A percentile compares a stretch with the other conserved stretches of the same genome.
Conservation (phyloP, 2,113 vertebrate genomes). For the Eulemur macaco region DNA sequence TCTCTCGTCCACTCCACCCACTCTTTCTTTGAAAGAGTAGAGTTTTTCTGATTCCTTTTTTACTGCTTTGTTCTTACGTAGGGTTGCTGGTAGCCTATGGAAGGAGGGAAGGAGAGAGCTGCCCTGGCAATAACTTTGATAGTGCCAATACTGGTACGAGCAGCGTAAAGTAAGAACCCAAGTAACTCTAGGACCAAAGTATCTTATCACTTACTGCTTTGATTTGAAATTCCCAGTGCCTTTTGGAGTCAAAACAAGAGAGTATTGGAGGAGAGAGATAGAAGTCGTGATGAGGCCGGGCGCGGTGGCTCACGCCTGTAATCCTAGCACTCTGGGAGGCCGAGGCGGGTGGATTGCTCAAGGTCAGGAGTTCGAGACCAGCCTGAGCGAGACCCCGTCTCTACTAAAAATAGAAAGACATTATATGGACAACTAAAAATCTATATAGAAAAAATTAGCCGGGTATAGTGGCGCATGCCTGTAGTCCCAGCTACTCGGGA, state of each 20-base stretch:
- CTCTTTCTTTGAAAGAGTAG: not conserved
- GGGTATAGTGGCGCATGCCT: no score
- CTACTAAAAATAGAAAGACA: no score
- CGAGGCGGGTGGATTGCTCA: no score
- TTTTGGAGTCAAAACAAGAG: not conserved
- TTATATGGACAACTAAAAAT: no score
- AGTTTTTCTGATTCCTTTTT: not conserved
- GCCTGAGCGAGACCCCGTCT: no score
- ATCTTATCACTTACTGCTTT: constrained; percentile 8
- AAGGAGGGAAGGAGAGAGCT: not conserved
- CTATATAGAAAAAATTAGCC: no score
- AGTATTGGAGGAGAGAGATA: not conserved
- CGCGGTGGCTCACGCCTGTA: no score
- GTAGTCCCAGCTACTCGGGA: no score
- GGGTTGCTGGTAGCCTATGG: not conserved
- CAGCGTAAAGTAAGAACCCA: constrained; percentile 8
- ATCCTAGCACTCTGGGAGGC: no score
- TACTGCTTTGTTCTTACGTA: not conserved
- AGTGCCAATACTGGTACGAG: not conserved
- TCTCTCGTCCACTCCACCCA: not conserved
- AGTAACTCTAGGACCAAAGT: not conserved
- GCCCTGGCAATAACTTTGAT: not conserved
- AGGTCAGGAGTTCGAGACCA: no score
- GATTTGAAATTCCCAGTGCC: not conserved
- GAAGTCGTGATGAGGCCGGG: not conserved